Conservation (phyloP, 2,113 vertebrate species). For the Probosciger aterrimus region DNA sequence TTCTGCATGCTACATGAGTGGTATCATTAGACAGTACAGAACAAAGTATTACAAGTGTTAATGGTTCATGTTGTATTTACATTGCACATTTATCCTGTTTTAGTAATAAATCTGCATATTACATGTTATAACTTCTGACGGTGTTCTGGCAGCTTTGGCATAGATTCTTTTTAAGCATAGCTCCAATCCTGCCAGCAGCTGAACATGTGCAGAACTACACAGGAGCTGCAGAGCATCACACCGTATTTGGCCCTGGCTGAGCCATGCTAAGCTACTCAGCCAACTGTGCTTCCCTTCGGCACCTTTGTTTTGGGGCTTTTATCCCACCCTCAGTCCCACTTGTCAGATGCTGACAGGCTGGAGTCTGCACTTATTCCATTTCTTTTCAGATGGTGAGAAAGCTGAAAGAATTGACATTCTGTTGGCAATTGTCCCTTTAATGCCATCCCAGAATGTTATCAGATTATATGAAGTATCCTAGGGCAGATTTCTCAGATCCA, state of each 20-base stretch:
- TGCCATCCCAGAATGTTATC: neutral
- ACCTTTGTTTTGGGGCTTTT: conserved; percentile 44
- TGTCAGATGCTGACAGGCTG: conserved; percentile 9
- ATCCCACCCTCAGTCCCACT: conserved; percentile 10
- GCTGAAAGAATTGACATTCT: conserved; percentile 36
- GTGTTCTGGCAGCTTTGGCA: neutral
- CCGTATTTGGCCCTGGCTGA: neutral
- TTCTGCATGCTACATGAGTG: neutral
- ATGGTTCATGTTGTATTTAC: conserved; percentile 52
- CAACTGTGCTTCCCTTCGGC: conserved; percentile 9
- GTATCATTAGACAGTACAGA: conserved; percentile 23
- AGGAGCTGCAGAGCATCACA: neutral
- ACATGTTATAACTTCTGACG: conserved; percentile 24
- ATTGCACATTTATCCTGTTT: conserved; percentile 23
- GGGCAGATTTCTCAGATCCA: neutral
- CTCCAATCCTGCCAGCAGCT: neutral
- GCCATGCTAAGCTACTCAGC: neutral
- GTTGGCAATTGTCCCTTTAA: conserved; percentile 32
- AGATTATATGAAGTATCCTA: neutral
- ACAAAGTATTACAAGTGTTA: neutral
- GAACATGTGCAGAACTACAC: neutral
- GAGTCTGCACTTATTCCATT: neutral
- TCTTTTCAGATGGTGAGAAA: conserved; percentile 49
- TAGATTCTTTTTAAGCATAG: neutral
- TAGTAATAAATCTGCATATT: conserved; percentile 27